These are phyloP conservation scores for Heliconius himera DNA, from an alignment of 1,140 invertebrate species.

Conservation along the genomic window DNA sequence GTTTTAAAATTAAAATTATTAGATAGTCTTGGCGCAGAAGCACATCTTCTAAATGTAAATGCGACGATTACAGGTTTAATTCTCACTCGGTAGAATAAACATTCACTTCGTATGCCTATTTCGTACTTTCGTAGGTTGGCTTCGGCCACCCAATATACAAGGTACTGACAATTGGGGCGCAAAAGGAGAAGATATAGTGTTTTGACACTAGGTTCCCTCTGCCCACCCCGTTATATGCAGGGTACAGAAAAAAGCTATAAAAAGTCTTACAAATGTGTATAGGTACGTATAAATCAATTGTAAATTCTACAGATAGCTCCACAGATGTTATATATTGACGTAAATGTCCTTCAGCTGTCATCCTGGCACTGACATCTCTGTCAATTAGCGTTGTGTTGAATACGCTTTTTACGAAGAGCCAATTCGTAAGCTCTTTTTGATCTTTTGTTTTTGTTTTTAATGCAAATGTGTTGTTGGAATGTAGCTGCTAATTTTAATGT, in stretches of 20 bases:
- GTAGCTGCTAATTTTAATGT: background rate
- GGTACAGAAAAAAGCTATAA: background rate
- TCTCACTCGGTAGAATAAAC: too few relatives aligned
- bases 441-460: slow-evolving; percentile 31
- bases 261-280: too few relatives aligned
- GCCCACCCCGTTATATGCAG: background rate
- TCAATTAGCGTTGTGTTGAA: slow-evolving; percentile 36
- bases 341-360: slow-evolving; percentile 28
- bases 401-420: slow-evolving; percentile 22
- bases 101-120: too few relatives aligned
- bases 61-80: too few relatives aligned
- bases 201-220: background rate
- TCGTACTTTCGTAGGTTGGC: background rate
- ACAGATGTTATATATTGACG: slow-evolving; percentile 30
- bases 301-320: slow-evolving; percentile 26
- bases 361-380: slow-evolving; percentile 30
- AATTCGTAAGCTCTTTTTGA: slow-evolving; percentile 20
- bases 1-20: too few relatives aligned
- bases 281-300: slow-evolving; percentile 9
- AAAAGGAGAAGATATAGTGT: background rate
- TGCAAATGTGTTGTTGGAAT: background rate
- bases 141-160: background rate
- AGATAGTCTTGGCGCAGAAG: too few relatives aligned
- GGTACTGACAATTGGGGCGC: background rate
- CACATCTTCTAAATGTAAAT: too few relatives aligned